Evolutionary conservation across 2,888 invertebrate species (phyloP), one percentile per base, ranked within the genome.

Genomic region (Branchipolynoe longqiensis): DNA sequence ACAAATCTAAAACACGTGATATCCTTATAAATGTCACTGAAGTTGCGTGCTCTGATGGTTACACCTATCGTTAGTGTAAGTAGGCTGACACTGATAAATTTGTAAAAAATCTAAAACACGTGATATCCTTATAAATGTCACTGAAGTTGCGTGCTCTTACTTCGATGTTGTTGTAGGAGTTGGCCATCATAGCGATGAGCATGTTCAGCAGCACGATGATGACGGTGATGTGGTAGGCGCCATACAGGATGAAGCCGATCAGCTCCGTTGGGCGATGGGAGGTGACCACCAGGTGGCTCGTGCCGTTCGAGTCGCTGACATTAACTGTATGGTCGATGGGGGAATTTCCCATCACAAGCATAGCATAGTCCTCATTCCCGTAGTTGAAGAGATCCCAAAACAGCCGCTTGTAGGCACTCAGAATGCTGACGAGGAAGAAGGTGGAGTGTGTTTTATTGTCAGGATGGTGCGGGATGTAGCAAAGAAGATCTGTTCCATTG

Each of bases 121-220:
- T n/a, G n/a, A n/a, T n/a, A n/a, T n/a, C n/a, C n/a, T n/a, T n/a
- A n/a, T n/a, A n/a, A n/a, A n/a, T n/a, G n/a, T n/a, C n/a, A n/a
- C n/a, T n/a, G n/a, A n/a, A n/a, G n/a, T n/a, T n/a, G n/a, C n/a
- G n/a, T 25, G 28, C 31, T 2, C 48, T 85, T 41, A 85, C 85
- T 64, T 64, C 82, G 18, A 86, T 86, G 31, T 28, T 41, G 36
- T 86, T 84, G 59, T 74, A 84, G 84, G 83, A 84, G 84, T 84
- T 83, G 28, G 86, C 74, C 62, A 86, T 84, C 86, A 86, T 86
- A 38, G 86, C 86, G 14, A 86, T 86, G 38, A 86, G 84, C 59
- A 86, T 86, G 62, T 86, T 86, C 28, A 82, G 58, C 41, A 86
- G 78, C 8, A 84, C 84, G 25, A 84, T 56, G 33, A 86, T 58